A percentile compares a stretch with the other conserved stretches of the same genome.
Evolutionary conservation across 2,797 vertebrate species (phyloP).

Genomic region (Xyrichtys novacula): DNA sequence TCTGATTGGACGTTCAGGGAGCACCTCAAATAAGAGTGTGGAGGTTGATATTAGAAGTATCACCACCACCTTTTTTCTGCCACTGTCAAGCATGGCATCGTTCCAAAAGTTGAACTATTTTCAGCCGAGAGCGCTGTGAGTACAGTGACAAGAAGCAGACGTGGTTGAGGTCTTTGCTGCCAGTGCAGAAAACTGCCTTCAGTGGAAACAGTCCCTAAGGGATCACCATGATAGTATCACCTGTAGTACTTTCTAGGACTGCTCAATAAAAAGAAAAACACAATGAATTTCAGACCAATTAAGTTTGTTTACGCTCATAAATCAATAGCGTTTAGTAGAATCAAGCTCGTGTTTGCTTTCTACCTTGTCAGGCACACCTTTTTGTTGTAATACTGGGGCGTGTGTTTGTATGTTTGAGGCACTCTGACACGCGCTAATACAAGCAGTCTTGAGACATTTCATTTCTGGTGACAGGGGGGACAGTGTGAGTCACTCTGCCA

Average conservation of each 20-base stretch:
- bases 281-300: background rate
- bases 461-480: background rate
- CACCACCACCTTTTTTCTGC: too few species aligned
- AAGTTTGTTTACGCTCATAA: background rate
- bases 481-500: slow-evolving; percentile 37
- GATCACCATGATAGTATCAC: too few species aligned
- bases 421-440: background rate
- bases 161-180: too few species aligned
- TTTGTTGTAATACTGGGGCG: background rate
- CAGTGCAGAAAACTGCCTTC: too few species aligned
- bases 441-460: background rate
- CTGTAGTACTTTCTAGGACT: background rate
- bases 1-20: too few species aligned
- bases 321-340: background rate
- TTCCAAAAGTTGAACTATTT: too few species aligned
- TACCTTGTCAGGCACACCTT: slow-evolving; percentile 8
- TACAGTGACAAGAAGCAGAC: too few species aligned
- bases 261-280: background rate
- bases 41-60: too few species aligned
- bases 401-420: background rate
- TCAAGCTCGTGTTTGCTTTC: slow-evolving; percentile 1
- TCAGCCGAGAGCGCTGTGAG: too few species aligned
- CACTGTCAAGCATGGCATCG: too few species aligned
- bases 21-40: too few species aligned
- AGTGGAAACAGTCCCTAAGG: too few species aligned